A percentile compares a stretch with the other conserved stretches of the same genome.
phyloP scores from a whole-genome alignment of 2,113 vertebrate species.

The Gymnocephalus cernua region DNA sequence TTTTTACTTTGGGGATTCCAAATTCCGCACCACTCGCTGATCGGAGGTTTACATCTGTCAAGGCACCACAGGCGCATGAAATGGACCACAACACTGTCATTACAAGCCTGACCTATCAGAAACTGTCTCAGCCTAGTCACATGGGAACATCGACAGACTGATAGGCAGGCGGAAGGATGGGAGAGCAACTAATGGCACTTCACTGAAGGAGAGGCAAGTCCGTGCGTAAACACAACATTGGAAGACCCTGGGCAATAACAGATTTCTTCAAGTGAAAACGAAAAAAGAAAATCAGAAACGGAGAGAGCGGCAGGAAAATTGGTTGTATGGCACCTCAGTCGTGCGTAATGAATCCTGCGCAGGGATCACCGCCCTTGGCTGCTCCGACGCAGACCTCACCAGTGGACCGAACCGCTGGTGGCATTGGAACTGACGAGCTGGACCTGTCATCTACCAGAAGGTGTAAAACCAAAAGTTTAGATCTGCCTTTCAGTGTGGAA shows the following conservation, averaged over 20 bases:
- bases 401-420: slow-evolving; percentile 60
- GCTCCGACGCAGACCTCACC: slow-evolving; percentile 64
- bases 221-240: slow-evolving; percentile 61
- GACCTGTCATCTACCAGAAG: slow-evolving; percentile 72
- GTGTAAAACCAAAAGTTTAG: slow-evolving; percentile 73
- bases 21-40: not conserved
- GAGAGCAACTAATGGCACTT: slow-evolving; percentile 71
- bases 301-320: slow-evolving; percentile 26
- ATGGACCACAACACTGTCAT: slow-evolving; percentile 20
- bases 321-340: slow-evolving; percentile 87
- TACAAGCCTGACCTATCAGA: slow-evolving; percentile 76
- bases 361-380: slow-evolving; percentile 75
- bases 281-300: slow-evolving; percentile 11
- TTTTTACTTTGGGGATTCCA: not conserved
- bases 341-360: slow-evolving; percentile 85
- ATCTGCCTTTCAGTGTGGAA: slow-evolving; percentile 87
- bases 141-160: slow-evolving; percentile 52
- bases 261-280: slow-evolving; percentile 10
- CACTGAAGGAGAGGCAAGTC: slow-evolving; percentile 58
- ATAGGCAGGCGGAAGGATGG: slow-evolving; percentile 82
- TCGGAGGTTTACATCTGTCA: slow-evolving; percentile 52
- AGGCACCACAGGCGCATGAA: slow-evolving; percentile 11
- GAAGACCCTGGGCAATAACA: not conserved
- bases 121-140: slow-evolving; percentile 62
- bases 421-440: slow-evolving; percentile 68